Base-by-base conservation (phyloP, 2,888 invertebrate genomes). In the Osmoderma eremita region DNA sequence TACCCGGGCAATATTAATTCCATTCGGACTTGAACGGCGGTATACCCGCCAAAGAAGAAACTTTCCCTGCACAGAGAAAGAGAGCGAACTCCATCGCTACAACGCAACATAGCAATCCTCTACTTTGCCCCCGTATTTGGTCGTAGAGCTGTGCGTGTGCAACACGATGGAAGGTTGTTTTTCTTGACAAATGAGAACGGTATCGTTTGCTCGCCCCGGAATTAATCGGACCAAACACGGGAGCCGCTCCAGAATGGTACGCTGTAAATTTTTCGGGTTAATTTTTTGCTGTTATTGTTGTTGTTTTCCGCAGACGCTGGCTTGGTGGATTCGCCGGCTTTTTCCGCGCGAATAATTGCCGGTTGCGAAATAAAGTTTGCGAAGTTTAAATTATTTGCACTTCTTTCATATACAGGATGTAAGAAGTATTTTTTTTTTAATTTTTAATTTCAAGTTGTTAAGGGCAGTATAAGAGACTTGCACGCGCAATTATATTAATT, bases 101-200 rank as follows among this genome's bases (percentile, higher is more conserved):
- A 48, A 12, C 30, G 30, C 30, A 1, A 30, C 6, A 10, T 5
- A 30, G 10, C 10, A 30, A 30, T 10, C 8, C 10, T 30, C 30
- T 30, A 10, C 30, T 30, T 10, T 30, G 6, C 30, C 8, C 8
- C 30, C 30, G 30, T 30, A 10, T 30, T 20, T 48, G 6, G 12
- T 3, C 2, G 42, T 18, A 30, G 30, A n/a, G 30, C 30, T 6
- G 30, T 30, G 30, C 30, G 30, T 30, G 30, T 48, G 58, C 58
- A 45, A 61, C 58, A 61, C 45, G 24, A 45, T 45, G 58, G 30
- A 36, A 48, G 36, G 45, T 61, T 61, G 58, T 61, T 61, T 45
- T 61, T 45, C 58, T 61, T 61, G 58, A 61, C 58, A 61, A 48
- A 61, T 61, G 58, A 61, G 24, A 45, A 61, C 58, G 58, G 58